Evolutionary conservation across 2,113 vertebrate species (phyloP), one percentile per base, ranked within the genome.

Genomic region (Tympanuchus pallidicinctus): DNA sequence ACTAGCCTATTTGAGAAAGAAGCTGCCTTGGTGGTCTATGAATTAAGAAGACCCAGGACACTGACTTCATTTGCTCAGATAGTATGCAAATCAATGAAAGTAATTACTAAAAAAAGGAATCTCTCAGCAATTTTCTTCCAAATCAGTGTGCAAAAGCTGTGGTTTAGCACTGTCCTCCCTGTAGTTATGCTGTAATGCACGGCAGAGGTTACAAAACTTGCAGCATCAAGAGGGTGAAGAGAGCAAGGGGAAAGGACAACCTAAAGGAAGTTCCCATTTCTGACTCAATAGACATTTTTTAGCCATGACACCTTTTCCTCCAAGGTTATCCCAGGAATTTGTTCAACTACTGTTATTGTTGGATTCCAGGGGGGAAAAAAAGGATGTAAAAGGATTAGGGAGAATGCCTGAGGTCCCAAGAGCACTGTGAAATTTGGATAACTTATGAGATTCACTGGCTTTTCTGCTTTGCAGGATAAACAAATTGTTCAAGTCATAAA

Each of bases 291-390:
- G 30, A 43, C 40, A 2, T 34, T 67, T 75, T 42, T 54, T 43
- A 27, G 17, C 54, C 2, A 2, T 73, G 78, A 92, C 50, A 88
- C 15, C 71, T 88, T 69, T 92, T 74, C 61, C 40, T 91, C 61
- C 32, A 38, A 78, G 82, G 78, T 83, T 92, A 88, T 20, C 71
- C 18, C 21, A 45, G 73, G 69, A 89, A 60, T 94, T 80, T 69
- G 25, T 85, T 89, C 93, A 88, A 86, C 48, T 76, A n/a, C n/a
- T 95, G 71, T 92, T 96, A 82, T 83, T 97, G 67, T 43, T 96
- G 94, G 95, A 97, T 76, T 70, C 48, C 42, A 91, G 54, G 22
- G 59, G 80, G 92, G 61, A 74, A 74, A 48, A 47, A 71, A 74
- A 92, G 88, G 91, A 96, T 89, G 45, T 84, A 92, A 81, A 91